Percentiles rank a stretch among this genome's conserved stretches.
phyloP scores from a whole-genome alignment of 2,888 invertebrate species.

The Zaprionus obscuricornis region DNA sequence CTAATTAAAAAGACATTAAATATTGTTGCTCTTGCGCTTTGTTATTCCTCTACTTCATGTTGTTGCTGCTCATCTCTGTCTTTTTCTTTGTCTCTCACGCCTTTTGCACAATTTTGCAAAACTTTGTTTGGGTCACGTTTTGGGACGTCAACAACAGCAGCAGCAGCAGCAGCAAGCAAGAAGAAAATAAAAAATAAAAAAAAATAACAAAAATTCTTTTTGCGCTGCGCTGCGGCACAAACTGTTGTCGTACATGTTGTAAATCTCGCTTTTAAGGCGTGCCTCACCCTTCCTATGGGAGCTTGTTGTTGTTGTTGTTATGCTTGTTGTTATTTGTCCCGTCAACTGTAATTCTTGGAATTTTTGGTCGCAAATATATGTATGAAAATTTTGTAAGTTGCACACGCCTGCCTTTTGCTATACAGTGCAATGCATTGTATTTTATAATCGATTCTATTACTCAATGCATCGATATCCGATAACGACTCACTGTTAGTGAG shows the following conservation, averaged over 20 bases:
- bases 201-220: slow-evolving; percentile 46
- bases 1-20: slow-evolving; percentile 75
- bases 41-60: slow-evolving; percentile 5
- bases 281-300: slow-evolving; percentile 28
- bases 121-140: slow-evolving; percentile 74
- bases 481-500: too few species aligned
- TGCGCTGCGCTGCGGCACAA: too few species aligned
- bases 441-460: too few species aligned
- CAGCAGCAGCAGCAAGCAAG: too few species aligned
- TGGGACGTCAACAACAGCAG: slow-evolving; percentile 47
- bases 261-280: slow-evolving; percentile 73
- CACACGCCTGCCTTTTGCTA: slow-evolving; percentile 20
- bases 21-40: slow-evolving; percentile 41
- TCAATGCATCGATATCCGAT: too few species aligned
- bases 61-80: not conserved
- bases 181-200: too few species aligned
- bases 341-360: slow-evolving; percentile 64
- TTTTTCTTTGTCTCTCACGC: slow-evolving; percentile 28
- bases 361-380: slow-evolving; percentile 57
- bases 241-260: slow-evolving; percentile 73
- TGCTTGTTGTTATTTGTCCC: slow-evolving; percentile 14
- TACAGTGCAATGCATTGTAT: too few species aligned
- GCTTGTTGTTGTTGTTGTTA: slow-evolving; percentile 25
- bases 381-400: slow-evolving; percentile 26
- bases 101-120: slow-evolving; percentile 64